phyloP scores from a whole-genome alignment of 35 echinoderm and acorn worm species.

The Nesometra sesokonis region DNA sequence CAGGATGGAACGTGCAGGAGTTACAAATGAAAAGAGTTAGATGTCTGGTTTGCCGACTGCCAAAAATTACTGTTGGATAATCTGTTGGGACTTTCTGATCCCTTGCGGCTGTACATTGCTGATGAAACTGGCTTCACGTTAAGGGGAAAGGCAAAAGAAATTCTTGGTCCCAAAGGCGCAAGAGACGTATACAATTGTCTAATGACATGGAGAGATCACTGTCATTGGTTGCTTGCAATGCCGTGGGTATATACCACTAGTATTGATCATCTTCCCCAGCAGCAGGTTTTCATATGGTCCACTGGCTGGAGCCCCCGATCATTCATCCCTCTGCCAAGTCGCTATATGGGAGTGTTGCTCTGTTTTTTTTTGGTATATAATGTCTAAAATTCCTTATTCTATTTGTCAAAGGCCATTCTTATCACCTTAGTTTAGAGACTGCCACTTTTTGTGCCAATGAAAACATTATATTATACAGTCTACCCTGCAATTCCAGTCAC shows the following conservation, averaged over 20 bases:
- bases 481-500: conserved; percentile 24
- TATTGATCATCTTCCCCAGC: conserved; percentile 25
- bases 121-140: conserved; percentile 45
- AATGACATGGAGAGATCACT: conserved; percentile 24
- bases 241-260: conserved; percentile 9
- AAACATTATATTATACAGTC: not conserved
- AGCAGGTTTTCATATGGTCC: conserved; percentile 8
- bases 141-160: conserved; percentile 16
- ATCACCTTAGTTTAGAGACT: not conserved
- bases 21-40: conserved; percentile 1
- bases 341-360: too few species aligned
- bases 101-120: conserved; percentile 13
- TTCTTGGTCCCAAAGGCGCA: conserved; percentile 2
- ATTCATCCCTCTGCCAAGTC: not conserved
- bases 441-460: not conserved
- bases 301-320: not conserved
- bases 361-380: too few species aligned
- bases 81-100: not conserved
- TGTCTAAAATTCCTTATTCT: conserved; percentile 6
- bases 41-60: not conserved
- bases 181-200: conserved; percentile 7
- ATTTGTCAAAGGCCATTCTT: conserved; percentile 23
- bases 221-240: conserved; percentile 21
- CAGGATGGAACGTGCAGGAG: not conserved
- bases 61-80: not conserved